These are phyloP conservation scores for Lochmaea capreae DNA, from an alignment of 2,888 invertebrate species.

Conservation along the genomic window DNA sequence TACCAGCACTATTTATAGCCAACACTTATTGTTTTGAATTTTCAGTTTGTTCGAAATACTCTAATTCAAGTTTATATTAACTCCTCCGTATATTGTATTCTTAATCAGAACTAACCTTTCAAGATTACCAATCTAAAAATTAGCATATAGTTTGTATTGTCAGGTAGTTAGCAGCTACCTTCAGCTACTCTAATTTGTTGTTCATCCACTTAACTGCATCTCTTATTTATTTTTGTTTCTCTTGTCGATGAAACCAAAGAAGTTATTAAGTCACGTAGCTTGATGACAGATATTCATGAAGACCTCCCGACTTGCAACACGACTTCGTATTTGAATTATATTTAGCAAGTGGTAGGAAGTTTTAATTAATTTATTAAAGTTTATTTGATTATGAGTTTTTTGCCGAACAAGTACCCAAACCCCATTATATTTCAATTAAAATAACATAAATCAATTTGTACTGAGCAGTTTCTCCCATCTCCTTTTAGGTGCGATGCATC, in stretches of 20 bases:
- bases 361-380: no score
- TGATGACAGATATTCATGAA: slow-evolving; percentile 20
- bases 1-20: no score
- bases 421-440: no score
- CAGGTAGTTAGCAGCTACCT: slow-evolving; percentile 34
- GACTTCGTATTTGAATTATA: not conserved
- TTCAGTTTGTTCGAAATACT: no score
- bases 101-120: slow-evolving; percentile 8
- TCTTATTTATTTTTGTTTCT: not conserved
- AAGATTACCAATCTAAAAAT: slow-evolving; percentile 40
- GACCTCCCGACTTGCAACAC: slow-evolving; percentile 14
- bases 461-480: no score
- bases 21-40: no score
- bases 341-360: not conserved
- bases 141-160: slow-evolving; percentile 46
- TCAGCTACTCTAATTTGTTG: slow-evolving; percentile 21
- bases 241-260: slow-evolving; percentile 4
- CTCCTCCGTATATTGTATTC: not conserved
- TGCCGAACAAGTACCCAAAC: no score
- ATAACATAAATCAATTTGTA: no score
- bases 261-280: slow-evolving; percentile 12
- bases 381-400: no score
- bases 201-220: slow-evolving; percentile 4
- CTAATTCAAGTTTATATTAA: no score
- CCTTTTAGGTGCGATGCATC: no score